These are phyloP conservation scores for Callaeas wilsoni DNA, from an alignment of 2,113 vertebrate species.

Conservation along the genomic window DNA sequence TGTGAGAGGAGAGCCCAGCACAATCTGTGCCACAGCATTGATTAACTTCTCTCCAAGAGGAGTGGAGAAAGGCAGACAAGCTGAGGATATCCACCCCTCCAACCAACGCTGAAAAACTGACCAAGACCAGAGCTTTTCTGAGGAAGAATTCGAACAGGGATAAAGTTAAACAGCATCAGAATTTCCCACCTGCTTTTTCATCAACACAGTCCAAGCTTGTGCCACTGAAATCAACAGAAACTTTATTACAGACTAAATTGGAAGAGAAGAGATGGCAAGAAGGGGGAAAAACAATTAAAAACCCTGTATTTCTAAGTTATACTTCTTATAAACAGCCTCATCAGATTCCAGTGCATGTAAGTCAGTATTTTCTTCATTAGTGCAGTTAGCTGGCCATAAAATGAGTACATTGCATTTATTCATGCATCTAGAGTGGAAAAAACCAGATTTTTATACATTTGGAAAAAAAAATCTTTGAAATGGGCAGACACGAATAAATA, in stretches of 20 bases:
- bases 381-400: neutral
- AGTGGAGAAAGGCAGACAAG: neutral
- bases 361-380: neutral
- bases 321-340: neutral
- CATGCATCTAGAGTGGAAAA: neutral
- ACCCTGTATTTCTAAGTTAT: neutral
- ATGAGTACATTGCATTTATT: neutral
- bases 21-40: neutral
- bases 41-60: neutral
- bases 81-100: neutral
- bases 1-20: neutral
- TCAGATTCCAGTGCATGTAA: neutral
- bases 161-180: neutral
- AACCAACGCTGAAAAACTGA: neutral
- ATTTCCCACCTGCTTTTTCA: neutral
- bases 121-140: neutral
- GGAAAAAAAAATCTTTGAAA: neutral
- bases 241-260: neutral
- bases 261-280: neutral
- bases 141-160: neutral
- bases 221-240: neutral
- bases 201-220: neutral
- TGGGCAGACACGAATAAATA: neutral
- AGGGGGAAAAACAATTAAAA: neutral
- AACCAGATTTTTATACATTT: neutral